phyloP scores from a whole-genome alignment of 2,797 vertebrate species.

The Cossypha dichroa region DNA sequence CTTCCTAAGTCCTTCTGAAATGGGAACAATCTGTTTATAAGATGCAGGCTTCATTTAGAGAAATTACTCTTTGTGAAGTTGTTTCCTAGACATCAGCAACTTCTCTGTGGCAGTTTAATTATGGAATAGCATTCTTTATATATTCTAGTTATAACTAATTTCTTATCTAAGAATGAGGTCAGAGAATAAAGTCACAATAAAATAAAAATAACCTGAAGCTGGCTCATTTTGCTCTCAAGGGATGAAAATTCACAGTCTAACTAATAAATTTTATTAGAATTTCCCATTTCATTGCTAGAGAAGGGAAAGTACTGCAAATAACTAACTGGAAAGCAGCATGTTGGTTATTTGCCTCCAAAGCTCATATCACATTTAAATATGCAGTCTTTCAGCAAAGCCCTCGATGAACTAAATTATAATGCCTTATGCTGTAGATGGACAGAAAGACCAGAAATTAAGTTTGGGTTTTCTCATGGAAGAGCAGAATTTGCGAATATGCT shows the following conservation, averaged over 20 bases:
- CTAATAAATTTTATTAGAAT: neutral
- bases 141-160: neutral
- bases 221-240: neutral
- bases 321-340: neutral
- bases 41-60: neutral
- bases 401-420: neutral
- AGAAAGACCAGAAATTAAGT: neutral
- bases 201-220: neutral
- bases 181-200: neutral
- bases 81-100: neutral
- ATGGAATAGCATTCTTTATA: neutral
- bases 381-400: neutral
- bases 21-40: neutral
- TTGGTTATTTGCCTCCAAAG: neutral
- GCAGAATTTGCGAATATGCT: neutral
- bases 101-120: constrained; percentile 2
- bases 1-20: neutral
- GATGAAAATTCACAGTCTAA: neutral
- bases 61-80: neutral
- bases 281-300: neutral
- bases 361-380: neutral
- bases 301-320: neutral
- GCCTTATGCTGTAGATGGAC: neutral
- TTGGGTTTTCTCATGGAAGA: neutral
- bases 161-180: neutral